Conservation (phyloP, 2,797 vertebrate genomes). For the Siniperca undulata region DNA sequence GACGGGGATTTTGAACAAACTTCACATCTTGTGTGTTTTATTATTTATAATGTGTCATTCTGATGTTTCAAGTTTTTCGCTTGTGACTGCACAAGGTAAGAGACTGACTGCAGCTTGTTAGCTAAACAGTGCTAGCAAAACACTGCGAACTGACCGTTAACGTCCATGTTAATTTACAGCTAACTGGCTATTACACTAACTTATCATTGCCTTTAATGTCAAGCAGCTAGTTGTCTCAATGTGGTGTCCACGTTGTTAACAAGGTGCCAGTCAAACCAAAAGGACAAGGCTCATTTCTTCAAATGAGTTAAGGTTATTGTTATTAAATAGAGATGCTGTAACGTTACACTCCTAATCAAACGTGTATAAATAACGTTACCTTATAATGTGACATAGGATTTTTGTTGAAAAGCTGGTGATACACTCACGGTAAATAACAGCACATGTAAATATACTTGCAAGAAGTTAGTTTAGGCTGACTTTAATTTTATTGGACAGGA, state of each 20-base stretch:
- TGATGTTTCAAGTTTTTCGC: constrained; percentile 31
- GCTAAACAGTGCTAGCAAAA: constrained; percentile 28
- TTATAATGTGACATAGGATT: too few species aligned
- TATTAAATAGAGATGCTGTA: not conserved
- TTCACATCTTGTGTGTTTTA: constrained; percentile 34
- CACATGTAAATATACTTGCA: not conserved
- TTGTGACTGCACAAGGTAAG: constrained; percentile 73
- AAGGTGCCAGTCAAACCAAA: not conserved
- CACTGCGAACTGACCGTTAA: not conserved
- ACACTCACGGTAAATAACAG: not conserved
- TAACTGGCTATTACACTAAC: not conserved
- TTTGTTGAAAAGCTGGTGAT: too few species aligned
- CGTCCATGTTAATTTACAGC: not conserved
- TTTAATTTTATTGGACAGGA: not conserved
- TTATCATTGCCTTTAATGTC: not conserved
- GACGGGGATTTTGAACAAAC: constrained; percentile 18
- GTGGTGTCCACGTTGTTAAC: not conserved
- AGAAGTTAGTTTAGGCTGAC: not conserved
- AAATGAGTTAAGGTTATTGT: not conserved
- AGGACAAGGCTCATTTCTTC: too few species aligned
- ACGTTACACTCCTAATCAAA: not conserved
- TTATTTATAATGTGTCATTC: constrained; percentile 42
- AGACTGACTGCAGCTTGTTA: constrained; percentile 9
- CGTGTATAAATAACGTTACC: not conserved
- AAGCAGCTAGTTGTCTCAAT: not conserved